Evolutionary conservation across 2,797 vertebrate genomes (phyloP), one percentile per base, ranked within the genome.

Genomic region (Epinephelus malabaricus): DNA sequence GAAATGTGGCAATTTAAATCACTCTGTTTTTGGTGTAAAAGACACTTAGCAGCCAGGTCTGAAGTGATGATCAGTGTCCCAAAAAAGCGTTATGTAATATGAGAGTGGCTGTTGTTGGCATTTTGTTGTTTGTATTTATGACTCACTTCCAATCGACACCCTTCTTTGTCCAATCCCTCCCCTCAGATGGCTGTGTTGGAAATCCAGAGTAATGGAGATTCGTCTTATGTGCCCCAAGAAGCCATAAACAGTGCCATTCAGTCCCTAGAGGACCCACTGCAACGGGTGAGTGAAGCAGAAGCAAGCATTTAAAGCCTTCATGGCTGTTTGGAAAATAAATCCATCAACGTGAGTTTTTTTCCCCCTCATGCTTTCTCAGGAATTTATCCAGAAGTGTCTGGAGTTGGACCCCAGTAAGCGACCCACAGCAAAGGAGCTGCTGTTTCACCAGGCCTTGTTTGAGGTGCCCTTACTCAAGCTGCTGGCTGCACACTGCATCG

Each of bases 301-400:
- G 3, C 10, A 0, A 2, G 0, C 5, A 3, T 54, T 25, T 9
- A 13, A 77, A 65, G 34, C 21, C 5, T 46, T 1, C 4, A 0
- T 12, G 30, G 10, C 18, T 38, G 9, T 75, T 53, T 38, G 4
- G 59, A 12, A 60, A 45, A 67, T 9, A 76, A 21, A 73, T 30
- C 0, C 8, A 62, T 4, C 9, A 25, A 43, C 11, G 3, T 8
- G 15, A 15, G 23, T 7, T 12, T 12, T 12, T 2, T 10, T 3
- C 17, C 6, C 13, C 34, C 13, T 5, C 2, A 0, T 11, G 0
- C 0, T 47, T 45, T 69, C 76, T 3, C 62, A 99, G 98, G 98
- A 99, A 85, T 99, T 99, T 82, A 99, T 99, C 83, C 98, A 99
- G 86, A 99, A 98, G 94, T 99, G 98, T 96, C 94, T 99, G 81